Conservation (phyloP, 2,113 vertebrate genomes). For the Tupaia chinensis region DNA sequence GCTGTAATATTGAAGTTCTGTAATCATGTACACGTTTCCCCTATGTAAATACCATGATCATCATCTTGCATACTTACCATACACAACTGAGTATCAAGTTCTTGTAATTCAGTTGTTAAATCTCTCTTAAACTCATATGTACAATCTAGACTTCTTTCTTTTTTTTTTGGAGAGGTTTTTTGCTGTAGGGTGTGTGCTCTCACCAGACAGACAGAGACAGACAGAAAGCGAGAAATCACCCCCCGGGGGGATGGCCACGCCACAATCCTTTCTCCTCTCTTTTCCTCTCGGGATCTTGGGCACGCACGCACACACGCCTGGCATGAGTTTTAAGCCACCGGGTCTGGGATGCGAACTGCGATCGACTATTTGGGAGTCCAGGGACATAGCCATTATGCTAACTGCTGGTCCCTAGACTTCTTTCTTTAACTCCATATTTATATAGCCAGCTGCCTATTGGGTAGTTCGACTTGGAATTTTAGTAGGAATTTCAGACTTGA, state of each 20-base stretch:
- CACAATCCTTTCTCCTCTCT: too few species aligned
- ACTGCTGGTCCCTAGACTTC: not conserved
- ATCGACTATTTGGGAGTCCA: too few species aligned
- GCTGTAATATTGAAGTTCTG: not conserved
- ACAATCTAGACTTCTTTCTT: not conserved
- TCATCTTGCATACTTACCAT: not conserved
- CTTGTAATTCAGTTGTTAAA: not conserved
- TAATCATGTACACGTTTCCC: not conserved
- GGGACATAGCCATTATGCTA: too few species aligned
- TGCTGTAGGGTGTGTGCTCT: too few species aligned
- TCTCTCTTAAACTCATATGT: not conserved
- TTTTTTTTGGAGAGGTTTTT: not conserved
- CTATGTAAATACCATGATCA: conserved; percentile 27
- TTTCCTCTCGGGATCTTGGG: too few species aligned
- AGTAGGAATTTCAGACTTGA: conserved; percentile 9
- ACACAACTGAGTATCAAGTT: not conserved
- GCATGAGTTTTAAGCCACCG: too few species aligned
- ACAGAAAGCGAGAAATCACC: too few species aligned
- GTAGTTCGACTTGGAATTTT: not conserved
- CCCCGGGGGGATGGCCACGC: too few species aligned
- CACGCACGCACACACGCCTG: too few species aligned
- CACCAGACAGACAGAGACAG: too few species aligned
- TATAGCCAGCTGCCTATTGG: not conserved
- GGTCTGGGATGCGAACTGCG: too few species aligned
- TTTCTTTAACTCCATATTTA: not conserved